These are phyloP conservation scores for Protodeltote pygarga DNA, from an alignment of 2,888 invertebrate species.

Conservation along the genomic window DNA sequence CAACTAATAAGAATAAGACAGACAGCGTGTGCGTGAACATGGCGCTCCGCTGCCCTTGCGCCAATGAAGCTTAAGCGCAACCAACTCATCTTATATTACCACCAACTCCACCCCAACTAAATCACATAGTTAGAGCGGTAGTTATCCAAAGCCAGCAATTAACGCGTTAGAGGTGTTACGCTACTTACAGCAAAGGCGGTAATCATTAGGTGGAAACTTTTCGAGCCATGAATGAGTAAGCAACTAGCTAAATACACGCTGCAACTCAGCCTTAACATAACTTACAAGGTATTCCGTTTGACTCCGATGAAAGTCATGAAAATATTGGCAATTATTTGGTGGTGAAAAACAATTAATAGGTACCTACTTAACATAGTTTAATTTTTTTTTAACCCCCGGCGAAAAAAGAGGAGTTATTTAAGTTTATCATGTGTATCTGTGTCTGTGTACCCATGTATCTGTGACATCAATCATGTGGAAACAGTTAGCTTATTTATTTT, in stretches of 20 bases:
- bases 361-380: too few species aligned
- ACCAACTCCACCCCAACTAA: conserved; percentile 37
- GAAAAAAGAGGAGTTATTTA: too few species aligned
- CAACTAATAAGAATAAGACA: conserved; percentile 60
- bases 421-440: too few species aligned
- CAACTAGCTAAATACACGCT: conserved; percentile 50
- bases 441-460: too few species aligned
- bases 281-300: conserved; percentile 32
- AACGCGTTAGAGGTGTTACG: conserved; percentile 61
- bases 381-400: too few species aligned
- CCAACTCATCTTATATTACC: conserved; percentile 44
- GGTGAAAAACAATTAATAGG: too few species aligned
- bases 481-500: too few species aligned
- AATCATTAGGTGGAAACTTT: conserved; percentile 72
- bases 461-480: too few species aligned
- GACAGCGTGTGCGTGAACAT: conserved; percentile 69
- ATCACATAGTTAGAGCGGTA: conserved; percentile 53
- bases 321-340: neutral
- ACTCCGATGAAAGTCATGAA: neutral
- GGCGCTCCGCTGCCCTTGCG: conserved; percentile 58
- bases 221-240: conserved; percentile 66
- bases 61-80: conserved; percentile 35
- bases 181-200: conserved; percentile 63
- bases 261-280: conserved; percentile 35
- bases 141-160: conserved; percentile 67